Evolutionary conservation across 2,888 invertebrate species (phyloP).

Genomic region (Lasius fuliginosus): DNA sequence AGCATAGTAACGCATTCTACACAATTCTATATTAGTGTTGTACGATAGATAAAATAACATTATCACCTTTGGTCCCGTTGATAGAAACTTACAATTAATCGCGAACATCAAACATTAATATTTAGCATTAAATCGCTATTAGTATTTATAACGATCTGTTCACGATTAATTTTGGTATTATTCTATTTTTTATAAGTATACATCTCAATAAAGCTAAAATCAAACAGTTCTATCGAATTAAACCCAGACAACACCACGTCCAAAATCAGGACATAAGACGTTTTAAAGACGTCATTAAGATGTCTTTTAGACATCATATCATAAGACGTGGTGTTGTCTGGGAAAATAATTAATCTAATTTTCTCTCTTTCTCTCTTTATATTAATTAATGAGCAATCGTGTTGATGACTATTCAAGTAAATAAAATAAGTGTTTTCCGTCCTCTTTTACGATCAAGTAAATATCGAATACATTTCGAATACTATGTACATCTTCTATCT

Average conservation of each 20-base stretch:
- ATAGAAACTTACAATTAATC: constrained; percentile 82
- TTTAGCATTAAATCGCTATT: constrained; percentile 60
- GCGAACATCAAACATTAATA: constrained; percentile 78
- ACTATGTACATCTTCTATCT: constrained; percentile 65
- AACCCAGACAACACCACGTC: not conserved
- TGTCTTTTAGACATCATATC: too few species aligned
- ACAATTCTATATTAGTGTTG: constrained; percentile 75
- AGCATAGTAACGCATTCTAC: constrained; percentile 57
- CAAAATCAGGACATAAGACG: too few species aligned
- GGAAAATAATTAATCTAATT: constrained; percentile 60
- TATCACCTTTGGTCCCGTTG: constrained; percentile 84
- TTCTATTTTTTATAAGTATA: constrained; percentile 14
- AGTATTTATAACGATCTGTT: constrained; percentile 65
- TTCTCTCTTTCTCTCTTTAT: constrained; percentile 30
- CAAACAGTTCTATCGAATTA: constrained; percentile 58
- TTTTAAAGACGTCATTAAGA: too few species aligned
- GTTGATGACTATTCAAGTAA: constrained; percentile 61
- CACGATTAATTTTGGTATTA: constrained; percentile 69
- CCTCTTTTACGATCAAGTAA: constrained; percentile 21
- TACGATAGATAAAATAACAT: constrained; percentile 78
- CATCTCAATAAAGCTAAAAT: constrained; percentile 58
- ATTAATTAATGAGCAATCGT: constrained; percentile 66
- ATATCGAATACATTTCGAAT: constrained; percentile 34
- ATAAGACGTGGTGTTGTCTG: too few species aligned
- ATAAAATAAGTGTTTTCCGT: constrained; percentile 41